Conservation (phyloP, 2,888 invertebrate genomes). For the Sphaerophoria rueppellii region DNA sequence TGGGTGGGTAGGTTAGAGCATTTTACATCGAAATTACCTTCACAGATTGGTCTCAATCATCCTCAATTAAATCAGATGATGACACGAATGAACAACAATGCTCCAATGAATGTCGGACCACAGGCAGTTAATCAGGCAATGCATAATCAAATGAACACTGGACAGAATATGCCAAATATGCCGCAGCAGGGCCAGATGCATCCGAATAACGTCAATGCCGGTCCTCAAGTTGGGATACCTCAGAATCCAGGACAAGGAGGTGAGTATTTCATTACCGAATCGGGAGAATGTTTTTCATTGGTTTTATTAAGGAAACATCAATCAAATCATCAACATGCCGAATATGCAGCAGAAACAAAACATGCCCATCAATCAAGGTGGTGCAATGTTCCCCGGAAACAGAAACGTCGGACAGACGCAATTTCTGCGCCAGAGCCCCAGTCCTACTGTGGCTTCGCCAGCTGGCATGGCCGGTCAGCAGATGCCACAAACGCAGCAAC, state of each 20-base stretch:
- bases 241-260: conserved; percentile 78
- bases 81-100: conserved; percentile 83
- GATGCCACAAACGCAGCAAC: conserved; percentile 79
- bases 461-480: conserved; percentile 84
- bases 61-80: conserved; percentile 80
- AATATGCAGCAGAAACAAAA: conserved; percentile 80
- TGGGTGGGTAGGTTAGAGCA: background rate
- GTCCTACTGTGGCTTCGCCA: conserved; percentile 89
- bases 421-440: conserved; percentile 91
- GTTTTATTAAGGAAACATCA: conserved; percentile 76
- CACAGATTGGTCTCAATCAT: conserved; percentile 80
- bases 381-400: conserved; percentile 83
- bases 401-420: conserved; percentile 89
- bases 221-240: conserved; percentile 77
- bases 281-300: too few species aligned
- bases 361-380: conserved; percentile 81
- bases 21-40: background rate
- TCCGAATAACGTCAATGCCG: conserved; percentile 77
- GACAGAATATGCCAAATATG: conserved; percentile 82
- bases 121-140: conserved; percentile 78
- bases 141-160: conserved; percentile 78
- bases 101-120: conserved; percentile 78
- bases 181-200: conserved; percentile 82
- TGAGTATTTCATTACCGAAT: conserved; percentile 33
- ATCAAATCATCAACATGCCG: conserved; percentile 80